Evolutionary conservation across 2,113 vertebrate genomes (phyloP).

Genomic region (Bufo gargarizans): DNA sequence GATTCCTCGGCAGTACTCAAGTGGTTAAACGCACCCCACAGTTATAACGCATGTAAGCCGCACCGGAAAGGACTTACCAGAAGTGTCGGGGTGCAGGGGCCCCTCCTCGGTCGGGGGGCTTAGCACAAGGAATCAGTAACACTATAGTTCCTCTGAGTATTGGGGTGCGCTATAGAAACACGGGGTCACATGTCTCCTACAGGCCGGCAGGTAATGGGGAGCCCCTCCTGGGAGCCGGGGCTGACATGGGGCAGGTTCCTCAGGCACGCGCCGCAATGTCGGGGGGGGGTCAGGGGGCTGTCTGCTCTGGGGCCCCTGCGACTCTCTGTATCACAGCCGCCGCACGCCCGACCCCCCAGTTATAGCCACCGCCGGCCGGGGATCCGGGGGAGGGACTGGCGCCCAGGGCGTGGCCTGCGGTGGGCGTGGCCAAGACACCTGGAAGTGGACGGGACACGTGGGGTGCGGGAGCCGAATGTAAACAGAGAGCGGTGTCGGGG

Average conservation of each 20-base stretch:
- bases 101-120: too few relatives aligned
- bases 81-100: background rate
- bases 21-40: too few relatives aligned
- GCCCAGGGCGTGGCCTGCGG: background rate
- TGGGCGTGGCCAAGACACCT: background rate
- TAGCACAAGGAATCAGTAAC: background rate
- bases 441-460: constrained; percentile 14
- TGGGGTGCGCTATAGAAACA: background rate
- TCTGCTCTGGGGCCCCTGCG: too few relatives aligned
- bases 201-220: background rate
- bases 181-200: background rate
- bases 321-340: background rate
- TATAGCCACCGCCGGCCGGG: constrained; percentile 49
- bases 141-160: background rate
- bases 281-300: background rate
- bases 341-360: constrained; percentile 46
- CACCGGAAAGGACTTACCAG: background rate
- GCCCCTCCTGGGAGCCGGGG: background rate
- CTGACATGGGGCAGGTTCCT: background rate
- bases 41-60: too few relatives aligned
- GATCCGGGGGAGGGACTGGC: constrained; percentile 40
- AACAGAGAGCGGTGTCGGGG: constrained; percentile 31
- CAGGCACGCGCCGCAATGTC: background rate
- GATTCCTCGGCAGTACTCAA: background rate
- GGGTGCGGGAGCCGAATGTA: constrained; percentile 30